Evolutionary conservation across 2,113 vertebrate genomes (phyloP), one percentile per base, ranked within the genome.

Genomic region (Labeo rohita): DNA sequence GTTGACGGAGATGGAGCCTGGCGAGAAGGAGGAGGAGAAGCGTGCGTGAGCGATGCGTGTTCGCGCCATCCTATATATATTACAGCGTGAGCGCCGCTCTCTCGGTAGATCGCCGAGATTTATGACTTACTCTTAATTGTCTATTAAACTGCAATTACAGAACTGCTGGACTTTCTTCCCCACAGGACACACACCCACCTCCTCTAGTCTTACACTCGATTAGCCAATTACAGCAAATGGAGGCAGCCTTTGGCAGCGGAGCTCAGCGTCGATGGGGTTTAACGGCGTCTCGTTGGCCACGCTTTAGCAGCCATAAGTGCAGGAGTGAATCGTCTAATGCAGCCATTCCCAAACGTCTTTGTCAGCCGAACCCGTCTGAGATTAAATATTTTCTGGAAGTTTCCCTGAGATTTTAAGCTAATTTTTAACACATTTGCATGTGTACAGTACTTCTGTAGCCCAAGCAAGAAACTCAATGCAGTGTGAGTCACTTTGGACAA

Each of bases 1-100:
- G 92, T 98, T 98, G 79, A 98, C 97, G 0, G 97, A 97, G 89
- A 98, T 97, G 34, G 96, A 97, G 36, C 97, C 97, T 97, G 86
- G 43, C 21, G 50, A 34, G 28, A 28, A n/a, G 12, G n/a, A 74
- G 12, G 28, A 56, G 54, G 8, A 59, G 54, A 59, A 59, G 54
- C 0, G 68, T 34, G 50, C 8, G 18, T 13, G 80, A 15, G 56
- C 8, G 16, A 39, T 72, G 23, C 49, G 54, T 52, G 72, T 36
- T 47, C 5, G 39, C 39, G 39, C 3, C 39, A 5, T 3, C 39
- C 1, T 39, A 39, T 39, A 39, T 21, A 59, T 59, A 59, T 59
- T 59, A 21, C 56, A 1, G 21, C 84, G 87, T 92, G 91, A 89
- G 89, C 90, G 85, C 90, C 52, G 84, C 86, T 89, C 91, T 91